Conservation (phyloP, 2,113 vertebrate species). For the Etia nguti region DNA sequence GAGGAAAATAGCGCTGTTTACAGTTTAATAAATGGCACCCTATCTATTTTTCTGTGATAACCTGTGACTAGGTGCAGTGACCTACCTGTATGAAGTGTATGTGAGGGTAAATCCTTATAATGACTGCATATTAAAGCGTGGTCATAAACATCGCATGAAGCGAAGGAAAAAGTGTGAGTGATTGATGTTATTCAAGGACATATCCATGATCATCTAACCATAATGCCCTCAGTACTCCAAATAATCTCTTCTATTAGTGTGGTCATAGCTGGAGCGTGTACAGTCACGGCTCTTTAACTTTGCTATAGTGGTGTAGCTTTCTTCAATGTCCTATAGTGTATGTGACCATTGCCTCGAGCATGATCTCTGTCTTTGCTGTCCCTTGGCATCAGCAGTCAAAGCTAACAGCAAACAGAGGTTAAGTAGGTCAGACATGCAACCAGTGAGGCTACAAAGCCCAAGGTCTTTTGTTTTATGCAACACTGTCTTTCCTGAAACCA, state of each 20-base stretch:
- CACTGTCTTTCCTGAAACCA: slow-evolving; percentile 22
- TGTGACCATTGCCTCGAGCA: slow-evolving; percentile 6
- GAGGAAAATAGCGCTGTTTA: neutral
- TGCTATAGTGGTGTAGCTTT: slow-evolving; percentile 11
- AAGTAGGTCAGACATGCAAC: slow-evolving; percentile 6
- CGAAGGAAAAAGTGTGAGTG: slow-evolving; percentile 23
- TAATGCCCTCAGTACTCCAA: slow-evolving; percentile 38
- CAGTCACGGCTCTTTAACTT: slow-evolving; percentile 52
- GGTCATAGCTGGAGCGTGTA: slow-evolving; percentile 36
- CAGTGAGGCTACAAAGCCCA: neutral
- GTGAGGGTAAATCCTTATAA: slow-evolving; percentile 44
- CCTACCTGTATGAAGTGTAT: slow-evolving; percentile 28
- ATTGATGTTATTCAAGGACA: slow-evolving; percentile 63
- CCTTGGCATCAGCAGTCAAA: slow-evolving; percentile 9
- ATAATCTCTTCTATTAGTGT: slow-evolving; percentile 52
- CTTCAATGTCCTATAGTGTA: neutral
- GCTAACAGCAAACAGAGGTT: slow-evolving; percentile 18
- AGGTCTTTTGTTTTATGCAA: slow-evolving; percentile 21
- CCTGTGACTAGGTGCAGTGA: neutral
- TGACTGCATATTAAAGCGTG: slow-evolving; percentile 8
- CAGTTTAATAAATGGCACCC: neutral
- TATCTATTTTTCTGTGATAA: slow-evolving; percentile 10
- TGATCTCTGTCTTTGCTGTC: neutral
- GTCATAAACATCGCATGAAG: slow-evolving; percentile 53
- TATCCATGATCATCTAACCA: slow-evolving; percentile 42